phyloP scores from a whole-genome alignment of 2,888 invertebrate genomes.

The Cataglyphis rosenhaueri region DNA sequence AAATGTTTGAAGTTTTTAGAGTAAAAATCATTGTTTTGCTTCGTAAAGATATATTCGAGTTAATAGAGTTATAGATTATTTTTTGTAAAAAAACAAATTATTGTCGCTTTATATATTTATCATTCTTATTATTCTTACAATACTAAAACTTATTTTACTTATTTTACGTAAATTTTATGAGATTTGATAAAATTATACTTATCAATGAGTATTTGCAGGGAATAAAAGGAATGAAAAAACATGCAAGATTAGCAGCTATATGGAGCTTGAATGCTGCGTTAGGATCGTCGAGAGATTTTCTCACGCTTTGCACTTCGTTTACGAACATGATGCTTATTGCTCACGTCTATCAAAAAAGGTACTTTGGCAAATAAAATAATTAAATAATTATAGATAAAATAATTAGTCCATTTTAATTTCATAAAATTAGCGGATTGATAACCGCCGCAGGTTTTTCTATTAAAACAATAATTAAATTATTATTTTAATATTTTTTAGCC shows the following conservation, averaged over 20 bases:
- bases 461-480: background rate
- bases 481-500: slow-evolving; percentile 52
- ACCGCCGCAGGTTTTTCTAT: background rate
- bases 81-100: background rate
- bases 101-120: background rate
- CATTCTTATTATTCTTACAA: background rate
- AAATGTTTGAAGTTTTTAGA: slow-evolving; percentile 84
- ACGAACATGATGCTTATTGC: slow-evolving; percentile 86
- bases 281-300: slow-evolving; percentile 86
- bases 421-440: background rate
- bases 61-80: background rate
- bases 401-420: background rate
- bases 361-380: slow-evolving; percentile 15
- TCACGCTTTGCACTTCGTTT: slow-evolving; percentile 87
- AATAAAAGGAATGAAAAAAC: slow-evolving; percentile 82
- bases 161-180: background rate
- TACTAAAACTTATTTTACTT: background rate
- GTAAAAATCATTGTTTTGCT: slow-evolving; percentile 74
- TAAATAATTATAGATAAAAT: background rate
- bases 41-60: background rate
- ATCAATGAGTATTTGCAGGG: slow-evolving; percentile 51
- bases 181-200: background rate
- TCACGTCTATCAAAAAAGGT: slow-evolving; percentile 80
- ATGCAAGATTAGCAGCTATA: slow-evolving; percentile 87
- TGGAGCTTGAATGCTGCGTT: slow-evolving; percentile 87